Percentiles rank a stretch among this genome's conserved stretches.
These are phyloP conservation scores for Hyperopisus bebe DNA, from an alignment of 2,113 vertebrate genomes.

Conservation along the genomic window DNA sequence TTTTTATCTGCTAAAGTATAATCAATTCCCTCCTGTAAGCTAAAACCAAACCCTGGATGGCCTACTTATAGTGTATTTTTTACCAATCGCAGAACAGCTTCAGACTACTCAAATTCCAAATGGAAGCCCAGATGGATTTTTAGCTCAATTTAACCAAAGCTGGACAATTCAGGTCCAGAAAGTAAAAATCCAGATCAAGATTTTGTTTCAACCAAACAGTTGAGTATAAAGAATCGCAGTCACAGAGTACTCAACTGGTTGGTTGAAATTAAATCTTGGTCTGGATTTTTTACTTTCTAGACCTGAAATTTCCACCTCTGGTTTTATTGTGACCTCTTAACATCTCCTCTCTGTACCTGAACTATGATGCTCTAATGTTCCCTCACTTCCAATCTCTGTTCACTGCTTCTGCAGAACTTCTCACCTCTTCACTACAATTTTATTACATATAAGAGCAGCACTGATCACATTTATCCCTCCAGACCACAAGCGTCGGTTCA, in stretches of 20 bases:
- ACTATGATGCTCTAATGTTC: background rate
- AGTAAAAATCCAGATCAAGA: background rate
- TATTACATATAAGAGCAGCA: background rate
- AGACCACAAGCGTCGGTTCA: background rate
- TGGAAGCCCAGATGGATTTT: background rate
- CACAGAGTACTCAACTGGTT: background rate
- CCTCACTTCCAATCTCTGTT: background rate
- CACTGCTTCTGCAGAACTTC: background rate
- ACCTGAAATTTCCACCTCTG: background rate
- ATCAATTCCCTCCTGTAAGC: background rate
- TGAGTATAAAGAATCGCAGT: background rate
- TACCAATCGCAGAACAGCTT: background rate
- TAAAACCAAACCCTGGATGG: background rate
- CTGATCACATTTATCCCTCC: background rate
- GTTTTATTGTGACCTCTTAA: background rate
- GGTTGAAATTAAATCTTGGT: background rate
- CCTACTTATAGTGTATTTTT: background rate
- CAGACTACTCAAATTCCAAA: background rate
- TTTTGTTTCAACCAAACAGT: background rate
- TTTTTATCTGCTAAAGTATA: background rate
- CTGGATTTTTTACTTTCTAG: background rate
- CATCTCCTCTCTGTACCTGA: background rate
- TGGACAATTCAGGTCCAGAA: background rate
- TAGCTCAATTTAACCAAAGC: background rate
- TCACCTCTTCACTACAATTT: background rate